Percentiles rank a stretch among this genome's conserved stretches.
Conservation (phyloP, 2,113 vertebrate species). For the Cepphus grylle region DNA sequence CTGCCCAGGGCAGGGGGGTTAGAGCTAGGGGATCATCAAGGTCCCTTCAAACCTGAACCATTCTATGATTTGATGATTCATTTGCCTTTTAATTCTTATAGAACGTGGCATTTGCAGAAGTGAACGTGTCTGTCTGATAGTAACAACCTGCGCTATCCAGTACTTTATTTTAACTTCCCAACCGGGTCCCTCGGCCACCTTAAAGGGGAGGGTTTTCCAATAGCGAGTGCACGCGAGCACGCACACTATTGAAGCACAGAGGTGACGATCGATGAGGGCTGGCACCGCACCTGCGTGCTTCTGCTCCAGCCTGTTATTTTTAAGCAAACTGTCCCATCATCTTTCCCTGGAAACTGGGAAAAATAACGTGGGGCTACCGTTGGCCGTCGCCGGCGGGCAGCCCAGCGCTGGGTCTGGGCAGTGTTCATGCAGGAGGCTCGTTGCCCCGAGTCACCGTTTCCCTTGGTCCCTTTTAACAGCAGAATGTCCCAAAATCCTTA, state of each 20-base stretch:
- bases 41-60: too few relatives aligned
- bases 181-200: not conserved
- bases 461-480: not conserved
- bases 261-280: not conserved
- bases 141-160: too few relatives aligned
- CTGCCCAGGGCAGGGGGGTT: too few relatives aligned
- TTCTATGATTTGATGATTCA: not conserved
- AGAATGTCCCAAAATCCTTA: not conserved
- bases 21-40: too few relatives aligned
- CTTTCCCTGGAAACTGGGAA: not conserved
- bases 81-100: not conserved
- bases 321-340: not conserved
- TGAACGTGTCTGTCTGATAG: not conserved
- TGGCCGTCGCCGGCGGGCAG: not conserved
- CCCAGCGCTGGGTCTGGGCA: not conserved
- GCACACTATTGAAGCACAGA: accelerated
- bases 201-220: not conserved
- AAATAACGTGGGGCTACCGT: not conserved
- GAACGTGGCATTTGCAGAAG: not conserved
- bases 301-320: not conserved
- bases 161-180: not conserved
- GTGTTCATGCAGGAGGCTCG: not conserved
- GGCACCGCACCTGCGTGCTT: not conserved
- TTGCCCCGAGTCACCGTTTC: not conserved
- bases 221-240: too few relatives aligned